Conservation (phyloP, 2,888 invertebrate species). For the Schrankia costaestrigalis region DNA sequence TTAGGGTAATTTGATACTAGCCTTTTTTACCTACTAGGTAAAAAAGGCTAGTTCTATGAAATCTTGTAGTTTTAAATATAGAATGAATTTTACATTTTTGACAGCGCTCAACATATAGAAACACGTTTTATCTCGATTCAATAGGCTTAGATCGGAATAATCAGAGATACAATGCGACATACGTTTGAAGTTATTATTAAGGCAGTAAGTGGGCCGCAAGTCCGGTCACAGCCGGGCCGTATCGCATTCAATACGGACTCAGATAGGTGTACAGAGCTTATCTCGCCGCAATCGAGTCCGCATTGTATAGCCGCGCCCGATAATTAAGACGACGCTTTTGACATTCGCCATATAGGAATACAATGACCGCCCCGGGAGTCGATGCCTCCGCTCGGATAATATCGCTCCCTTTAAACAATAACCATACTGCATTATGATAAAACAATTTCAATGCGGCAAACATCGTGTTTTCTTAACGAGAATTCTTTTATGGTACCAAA, state of each 20-base stretch:
- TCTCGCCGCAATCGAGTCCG: slow-evolving; percentile 77
- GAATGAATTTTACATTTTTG: slow-evolving; percentile 38
- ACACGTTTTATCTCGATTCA: slow-evolving; percentile 66
- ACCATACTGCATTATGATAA: slow-evolving; percentile 75
- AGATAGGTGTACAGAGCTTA: slow-evolving; percentile 70
- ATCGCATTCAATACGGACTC: slow-evolving; percentile 67
- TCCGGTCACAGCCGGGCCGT: slow-evolving; percentile 37
- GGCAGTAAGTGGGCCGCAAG: slow-evolving; percentile 58
- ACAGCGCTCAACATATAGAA: slow-evolving; percentile 47
- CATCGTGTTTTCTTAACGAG: slow-evolving; percentile 74
- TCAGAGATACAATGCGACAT: slow-evolving; percentile 74
- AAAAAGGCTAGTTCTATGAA: too few relatives aligned
- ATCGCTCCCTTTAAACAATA: slow-evolving; percentile 76
- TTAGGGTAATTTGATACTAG: too few relatives aligned
- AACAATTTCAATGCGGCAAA: slow-evolving; percentile 74
- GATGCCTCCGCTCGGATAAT: slow-evolving; percentile 63
- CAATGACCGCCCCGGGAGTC: slow-evolving; percentile 78
- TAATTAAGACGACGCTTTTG: slow-evolving; percentile 81
- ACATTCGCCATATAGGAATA: slow-evolving; percentile 80
- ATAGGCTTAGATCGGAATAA: slow-evolving; percentile 73
- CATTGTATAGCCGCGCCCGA: slow-evolving; percentile 77
- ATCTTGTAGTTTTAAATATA: too few relatives aligned
- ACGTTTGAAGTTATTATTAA: slow-evolving; percentile 76
- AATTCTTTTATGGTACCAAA: slow-evolving; percentile 51
- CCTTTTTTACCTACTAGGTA: too few relatives aligned